phyloP scores from a whole-genome alignment of 2,888 invertebrate genomes.

The Ophraella communa region DNA sequence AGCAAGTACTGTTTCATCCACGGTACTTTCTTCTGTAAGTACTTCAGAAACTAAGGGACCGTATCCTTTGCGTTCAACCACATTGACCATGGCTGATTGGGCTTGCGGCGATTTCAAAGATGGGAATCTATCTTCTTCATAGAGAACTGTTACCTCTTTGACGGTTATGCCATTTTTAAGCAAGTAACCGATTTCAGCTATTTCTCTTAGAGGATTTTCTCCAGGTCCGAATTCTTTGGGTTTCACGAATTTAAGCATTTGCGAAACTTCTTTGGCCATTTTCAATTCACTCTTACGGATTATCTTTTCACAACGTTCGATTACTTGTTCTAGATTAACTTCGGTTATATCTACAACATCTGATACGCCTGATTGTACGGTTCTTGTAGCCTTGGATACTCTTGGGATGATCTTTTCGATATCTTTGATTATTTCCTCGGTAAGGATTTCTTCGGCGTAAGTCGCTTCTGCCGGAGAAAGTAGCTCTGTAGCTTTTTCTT shows the following conservation, averaged over 20 bases:
- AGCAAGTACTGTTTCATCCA: conserved; percentile 78
- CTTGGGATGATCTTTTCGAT: conserved; percentile 56
- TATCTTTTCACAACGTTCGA: conserved; percentile 65
- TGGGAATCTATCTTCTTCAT: conserved; percentile 80
- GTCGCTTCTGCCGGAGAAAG: conserved; percentile 67
- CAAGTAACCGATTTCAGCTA: conserved; percentile 82
- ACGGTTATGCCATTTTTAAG: conserved; percentile 78
- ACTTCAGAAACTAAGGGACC: conserved; percentile 82
- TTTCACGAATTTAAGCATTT: conserved; percentile 75
- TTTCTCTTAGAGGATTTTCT: conserved; percentile 77
- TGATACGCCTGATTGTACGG: conserved; percentile 51
- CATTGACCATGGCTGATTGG: conserved; percentile 82
- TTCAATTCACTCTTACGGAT: conserved; percentile 65
- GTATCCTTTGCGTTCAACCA: conserved; percentile 84
- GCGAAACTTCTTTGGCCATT: conserved; percentile 77
- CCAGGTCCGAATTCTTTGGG: conserved; percentile 83
- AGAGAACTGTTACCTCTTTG: conserved; percentile 78
- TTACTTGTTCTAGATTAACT: conserved; percentile 63
- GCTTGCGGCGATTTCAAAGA: conserved; percentile 80
- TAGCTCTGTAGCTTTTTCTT: conserved; percentile 61
- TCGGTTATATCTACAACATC: conserved; percentile 60
- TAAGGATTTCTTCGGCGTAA: conserved; percentile 65
- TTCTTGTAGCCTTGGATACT: conserved; percentile 48
- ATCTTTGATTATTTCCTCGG: conserved; percentile 64
- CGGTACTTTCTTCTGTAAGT: conserved; percentile 78